Evolutionary conservation across 2,797 vertebrate species (phyloP).

Genomic region (Mus spretus): DNA sequence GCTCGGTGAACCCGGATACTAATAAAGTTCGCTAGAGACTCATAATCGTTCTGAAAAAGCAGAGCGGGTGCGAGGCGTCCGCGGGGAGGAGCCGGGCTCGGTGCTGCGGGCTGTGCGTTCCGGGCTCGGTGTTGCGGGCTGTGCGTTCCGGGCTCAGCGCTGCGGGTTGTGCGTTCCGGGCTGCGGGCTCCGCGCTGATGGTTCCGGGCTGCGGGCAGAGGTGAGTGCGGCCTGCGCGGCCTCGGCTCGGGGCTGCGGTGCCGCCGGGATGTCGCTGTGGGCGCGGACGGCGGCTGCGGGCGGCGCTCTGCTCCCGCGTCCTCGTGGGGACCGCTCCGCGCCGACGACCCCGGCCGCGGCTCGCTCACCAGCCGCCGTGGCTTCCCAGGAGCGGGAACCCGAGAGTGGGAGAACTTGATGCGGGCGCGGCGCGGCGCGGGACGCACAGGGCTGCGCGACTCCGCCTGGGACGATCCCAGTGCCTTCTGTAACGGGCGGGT

Average conservation of each 20-base stretch:
- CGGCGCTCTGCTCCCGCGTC: neutral
- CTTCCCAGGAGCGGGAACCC: neutral
- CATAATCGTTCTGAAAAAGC: neutral
- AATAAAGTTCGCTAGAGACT: constrained; percentile 57
- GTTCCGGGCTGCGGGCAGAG: neutral
- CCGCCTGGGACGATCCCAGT: neutral
- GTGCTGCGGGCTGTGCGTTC: neutral
- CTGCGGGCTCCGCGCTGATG: neutral
- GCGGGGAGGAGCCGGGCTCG: constrained; percentile 46
- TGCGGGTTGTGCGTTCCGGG: neutral
- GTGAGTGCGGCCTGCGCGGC: neutral
- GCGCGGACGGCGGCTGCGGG: neutral
- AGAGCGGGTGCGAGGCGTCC: constrained; percentile 39
- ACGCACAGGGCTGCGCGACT: neutral
- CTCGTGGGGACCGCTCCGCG: neutral
- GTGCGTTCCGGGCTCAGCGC: neutral
- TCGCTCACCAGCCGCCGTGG: neutral
- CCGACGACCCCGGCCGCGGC: neutral
- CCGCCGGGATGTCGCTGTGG: neutral
- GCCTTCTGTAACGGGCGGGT: neutral
- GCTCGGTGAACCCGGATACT: neutral
- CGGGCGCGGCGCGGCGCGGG: neutral
- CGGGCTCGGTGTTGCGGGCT: neutral
- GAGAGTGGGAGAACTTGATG: neutral
- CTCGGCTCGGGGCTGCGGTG: neutral